phyloP scores from a whole-genome alignment of 37 sponge, comb jelly and placozoan species.

The Beroe forskalii region DNA sequence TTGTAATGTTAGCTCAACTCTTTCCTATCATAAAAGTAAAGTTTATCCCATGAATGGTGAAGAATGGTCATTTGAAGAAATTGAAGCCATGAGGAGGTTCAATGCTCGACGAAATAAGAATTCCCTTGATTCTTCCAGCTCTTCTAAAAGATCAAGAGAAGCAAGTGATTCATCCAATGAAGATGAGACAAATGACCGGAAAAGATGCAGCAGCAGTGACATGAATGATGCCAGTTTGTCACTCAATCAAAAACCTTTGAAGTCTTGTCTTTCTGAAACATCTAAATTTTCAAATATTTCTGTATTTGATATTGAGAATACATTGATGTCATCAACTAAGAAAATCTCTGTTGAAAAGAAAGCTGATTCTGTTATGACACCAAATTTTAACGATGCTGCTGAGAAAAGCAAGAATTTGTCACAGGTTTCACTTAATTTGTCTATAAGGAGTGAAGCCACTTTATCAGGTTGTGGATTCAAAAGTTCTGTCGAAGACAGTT shows the following conservation, averaged over 20 bases:
- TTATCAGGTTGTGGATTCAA: neutral
- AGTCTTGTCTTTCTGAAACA: neutral
- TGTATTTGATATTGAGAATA: slow-evolving; percentile 17
- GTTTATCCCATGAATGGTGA: slow-evolving; percentile 44
- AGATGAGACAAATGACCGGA: neutral
- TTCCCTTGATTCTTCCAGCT: neutral
- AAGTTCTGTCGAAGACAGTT: slow-evolving; percentile 9
- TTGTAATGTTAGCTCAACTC: neutral
- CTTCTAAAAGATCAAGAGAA: slow-evolving; percentile 25
- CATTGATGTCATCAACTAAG: slow-evolving; percentile 34
- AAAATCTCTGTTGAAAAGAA: neutral
- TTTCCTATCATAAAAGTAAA: slow-evolving; percentile 26
- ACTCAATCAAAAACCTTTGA: neutral
- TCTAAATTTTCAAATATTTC: neutral
- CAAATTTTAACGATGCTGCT: neutral
- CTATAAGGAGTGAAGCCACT: slow-evolving; percentile 7
- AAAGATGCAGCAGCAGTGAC: neutral
- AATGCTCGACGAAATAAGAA: slow-evolving; percentile 6
- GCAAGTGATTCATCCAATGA: neutral
- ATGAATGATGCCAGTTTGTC: neutral
- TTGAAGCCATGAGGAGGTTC: slow-evolving; percentile 13
- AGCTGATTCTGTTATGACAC: neutral
- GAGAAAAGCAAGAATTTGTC: neutral
- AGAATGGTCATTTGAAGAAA: slow-evolving; percentile 61
- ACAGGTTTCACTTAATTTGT: neutral